Percentiles rank a stretch among this genome's conserved stretches.
phyloP scores from a whole-genome alignment of 2,113 vertebrate genomes.

The Talpa occidentalis region DNA sequence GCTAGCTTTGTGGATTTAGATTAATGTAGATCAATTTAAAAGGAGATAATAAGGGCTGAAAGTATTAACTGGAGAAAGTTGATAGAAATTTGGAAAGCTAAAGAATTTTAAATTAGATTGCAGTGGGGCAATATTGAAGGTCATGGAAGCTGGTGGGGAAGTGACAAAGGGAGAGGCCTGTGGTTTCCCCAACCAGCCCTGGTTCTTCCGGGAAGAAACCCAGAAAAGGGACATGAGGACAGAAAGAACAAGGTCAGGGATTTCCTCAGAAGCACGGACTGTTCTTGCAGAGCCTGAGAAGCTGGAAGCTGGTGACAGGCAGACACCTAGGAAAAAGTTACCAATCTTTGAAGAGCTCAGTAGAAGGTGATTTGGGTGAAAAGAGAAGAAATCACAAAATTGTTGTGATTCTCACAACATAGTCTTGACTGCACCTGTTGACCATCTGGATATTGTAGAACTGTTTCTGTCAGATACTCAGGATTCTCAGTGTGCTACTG shows the following conservation, averaged over 20 bases:
- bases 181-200: neutral
- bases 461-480: conserved; percentile 88
- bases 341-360: neutral
- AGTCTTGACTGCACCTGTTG: conserved; percentile 88
- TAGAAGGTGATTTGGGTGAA: neutral
- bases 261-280: neutral
- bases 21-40: too few species aligned
- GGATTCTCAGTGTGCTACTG: neutral
- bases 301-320: neutral
- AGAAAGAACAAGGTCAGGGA: neutral
- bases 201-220: neutral
- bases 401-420: conserved; percentile 81
- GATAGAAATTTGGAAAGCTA: too few species aligned
- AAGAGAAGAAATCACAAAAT: neutral
- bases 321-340: neutral
- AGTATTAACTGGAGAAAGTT: too few species aligned
- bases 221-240: neutral
- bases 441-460: conserved; percentile 89
- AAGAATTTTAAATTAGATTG: neutral
- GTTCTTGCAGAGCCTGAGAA: neutral
- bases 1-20: too few species aligned
- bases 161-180: neutral
- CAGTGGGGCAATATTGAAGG: neutral
- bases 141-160: neutral
- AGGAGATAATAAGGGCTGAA: too few species aligned